A percentile compares a stretch with the other conserved stretches of the same genome.
These are phyloP conservation scores for Sinonovacula constricta DNA, from an alignment of 1,140 invertebrate genomes.

Conservation along the genomic window DNA sequence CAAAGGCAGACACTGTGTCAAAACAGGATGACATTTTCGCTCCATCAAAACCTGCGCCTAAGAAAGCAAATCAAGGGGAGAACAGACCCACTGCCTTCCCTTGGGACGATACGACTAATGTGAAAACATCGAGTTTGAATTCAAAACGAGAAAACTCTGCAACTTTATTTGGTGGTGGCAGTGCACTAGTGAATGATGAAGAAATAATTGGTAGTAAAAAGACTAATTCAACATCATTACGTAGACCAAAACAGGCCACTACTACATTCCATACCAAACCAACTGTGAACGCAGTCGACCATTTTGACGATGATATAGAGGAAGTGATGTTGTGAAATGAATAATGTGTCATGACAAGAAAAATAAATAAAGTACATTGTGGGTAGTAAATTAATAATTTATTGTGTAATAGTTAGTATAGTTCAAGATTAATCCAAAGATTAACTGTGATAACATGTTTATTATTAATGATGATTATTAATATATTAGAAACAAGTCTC, in stretches of 20 bases:
- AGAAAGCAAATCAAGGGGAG: conserved; percentile 21
- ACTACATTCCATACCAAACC: conserved; percentile 59
- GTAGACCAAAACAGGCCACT: conserved; percentile 49
- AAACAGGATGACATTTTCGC: conserved; percentile 52
- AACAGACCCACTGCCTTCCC: conserved; percentile 47
- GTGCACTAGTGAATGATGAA: conserved; percentile 59
- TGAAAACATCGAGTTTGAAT: conserved; percentile 20
- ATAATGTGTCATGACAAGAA: too few relatives aligned
- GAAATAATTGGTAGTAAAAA: conserved; percentile 45
- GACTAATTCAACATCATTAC: conserved; percentile 16
- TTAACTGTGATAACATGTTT: too few relatives aligned
- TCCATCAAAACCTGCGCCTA: conserved; percentile 17
- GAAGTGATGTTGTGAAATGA: conserved; percentile 68
- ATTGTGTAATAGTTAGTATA: too few relatives aligned
- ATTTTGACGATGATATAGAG: conserved; percentile 68
- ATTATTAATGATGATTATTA: too few relatives aligned
- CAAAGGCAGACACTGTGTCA: conserved; percentile 12
- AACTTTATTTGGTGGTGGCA: conserved; percentile 61
- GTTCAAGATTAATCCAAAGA: too few relatives aligned
- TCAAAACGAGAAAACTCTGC: conserved; percentile 55
- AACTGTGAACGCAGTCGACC: conserved; percentile 60
- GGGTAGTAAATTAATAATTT: too few relatives aligned
- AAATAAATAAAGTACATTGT: too few relatives aligned
- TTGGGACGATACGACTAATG: conserved; percentile 52
- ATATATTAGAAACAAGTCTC: too few relatives aligned